These are phyloP conservation scores for Lagocephalus sceleratus DNA, from an alignment of 2,797 vertebrate genomes.

Conservation along the genomic window DNA sequence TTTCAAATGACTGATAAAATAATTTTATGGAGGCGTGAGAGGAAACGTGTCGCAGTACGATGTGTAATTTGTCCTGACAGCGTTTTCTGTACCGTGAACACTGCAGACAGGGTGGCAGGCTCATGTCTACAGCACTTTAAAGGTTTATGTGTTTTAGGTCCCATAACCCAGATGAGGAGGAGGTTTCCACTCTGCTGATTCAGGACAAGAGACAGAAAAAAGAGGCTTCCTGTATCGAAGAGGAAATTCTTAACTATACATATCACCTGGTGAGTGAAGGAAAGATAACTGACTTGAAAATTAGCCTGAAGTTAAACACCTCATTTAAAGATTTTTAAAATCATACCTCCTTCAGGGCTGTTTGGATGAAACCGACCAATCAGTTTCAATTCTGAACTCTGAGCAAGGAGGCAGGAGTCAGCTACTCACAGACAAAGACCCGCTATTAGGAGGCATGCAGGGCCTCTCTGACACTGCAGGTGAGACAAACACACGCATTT, in stretches of 20 bases:
- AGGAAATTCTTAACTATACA: slow-evolving; percentile 61
- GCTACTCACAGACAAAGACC: slow-evolving; percentile 76
- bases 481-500: slow-evolving; percentile 18
- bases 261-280: slow-evolving; percentile 58
- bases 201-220: slow-evolving; percentile 66
- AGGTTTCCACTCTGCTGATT: slow-evolving; percentile 23
- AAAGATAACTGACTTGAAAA: background rate
- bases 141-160: slow-evolving; percentile 35
- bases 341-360: slow-evolving; percentile 42
- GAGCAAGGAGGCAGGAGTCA: slow-evolving; percentile 31
- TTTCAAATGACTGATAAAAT: background rate
- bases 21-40: background rate
- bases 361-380: slow-evolving; percentile 52
- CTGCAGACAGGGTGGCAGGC: background rate
- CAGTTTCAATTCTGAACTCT: slow-evolving; percentile 40
- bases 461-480: slow-evolving; percentile 67
- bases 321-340: no score
- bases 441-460: slow-evolving; percentile 64
- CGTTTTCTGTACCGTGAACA: background rate
- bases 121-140: background rate
- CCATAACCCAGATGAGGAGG: slow-evolving; percentile 46
- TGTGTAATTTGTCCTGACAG: slow-evolving; percentile 5
- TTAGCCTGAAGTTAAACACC: no score
- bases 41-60: background rate
- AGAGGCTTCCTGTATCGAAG: slow-evolving; percentile 41